A percentile compares a stretch with the other conserved stretches of the same genome.
Conservation (phyloP, 1,140 invertebrate genomes). For the Sarcophaga peregrina region DNA sequence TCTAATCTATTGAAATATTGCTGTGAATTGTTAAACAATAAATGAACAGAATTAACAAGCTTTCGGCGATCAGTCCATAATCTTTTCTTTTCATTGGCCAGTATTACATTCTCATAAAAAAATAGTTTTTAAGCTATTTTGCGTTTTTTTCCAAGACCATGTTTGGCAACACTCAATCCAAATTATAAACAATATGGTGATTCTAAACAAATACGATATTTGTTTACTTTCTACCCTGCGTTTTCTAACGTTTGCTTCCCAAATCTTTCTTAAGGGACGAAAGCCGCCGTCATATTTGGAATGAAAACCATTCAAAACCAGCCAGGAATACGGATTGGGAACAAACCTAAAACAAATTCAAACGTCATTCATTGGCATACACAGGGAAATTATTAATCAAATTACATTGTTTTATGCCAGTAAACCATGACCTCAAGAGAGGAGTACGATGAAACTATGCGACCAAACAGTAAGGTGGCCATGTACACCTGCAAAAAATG, state of each 20-base stretch:
- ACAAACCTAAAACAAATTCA: neutral
- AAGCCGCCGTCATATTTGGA: constrained; percentile 18
- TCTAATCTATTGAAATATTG: too few species aligned
- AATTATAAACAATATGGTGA: neutral
- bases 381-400: neutral
- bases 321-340: neutral
- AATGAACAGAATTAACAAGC: too few species aligned
- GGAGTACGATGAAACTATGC: constrained; percentile 25
- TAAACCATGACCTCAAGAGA: neutral
- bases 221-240: constrained; percentile 33
- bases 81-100: too few species aligned
- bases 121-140: too few species aligned
- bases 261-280: neutral
- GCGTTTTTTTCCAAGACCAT: too few species aligned
- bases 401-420: neutral
- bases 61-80: too few species aligned
- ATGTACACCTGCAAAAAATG: constrained; percentile 30
- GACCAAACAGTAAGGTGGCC: neutral
- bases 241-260: constrained; percentile 1
- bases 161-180: too few species aligned
- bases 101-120: too few species aligned
- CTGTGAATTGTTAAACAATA: too few species aligned
- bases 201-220: neutral
- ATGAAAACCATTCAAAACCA: neutral
- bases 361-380: neutral